Conservation (phyloP, 1,140 invertebrate genomes). For the Hydropsyche tenuis region DNA sequence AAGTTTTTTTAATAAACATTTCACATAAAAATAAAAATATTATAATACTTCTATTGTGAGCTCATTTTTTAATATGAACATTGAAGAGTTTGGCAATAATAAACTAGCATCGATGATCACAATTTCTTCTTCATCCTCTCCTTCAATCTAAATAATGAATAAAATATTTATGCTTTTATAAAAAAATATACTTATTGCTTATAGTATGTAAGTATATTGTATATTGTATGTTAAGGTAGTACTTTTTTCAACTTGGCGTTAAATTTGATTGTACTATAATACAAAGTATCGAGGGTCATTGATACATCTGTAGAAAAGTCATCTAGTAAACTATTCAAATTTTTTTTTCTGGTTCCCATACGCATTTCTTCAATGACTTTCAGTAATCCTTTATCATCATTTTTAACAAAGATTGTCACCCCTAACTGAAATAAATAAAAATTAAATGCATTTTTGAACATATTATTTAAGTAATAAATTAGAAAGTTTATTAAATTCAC, state of each 20-base stretch:
- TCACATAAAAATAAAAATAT: too few species aligned
- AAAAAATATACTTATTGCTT: constrained; percentile 17
- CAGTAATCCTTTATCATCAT: constrained; percentile 61
- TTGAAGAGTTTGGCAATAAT: constrained; percentile 55
- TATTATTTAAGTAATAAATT: constrained; percentile 9
- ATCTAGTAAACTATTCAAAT: constrained; percentile 54
- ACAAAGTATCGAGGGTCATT: constrained; percentile 64
- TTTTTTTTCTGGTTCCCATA: constrained; percentile 49
- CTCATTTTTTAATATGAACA: constrained; percentile 57
- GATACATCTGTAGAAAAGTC: constrained; percentile 59
- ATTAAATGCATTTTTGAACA: background rate
- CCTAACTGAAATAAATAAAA: constrained; percentile 60
- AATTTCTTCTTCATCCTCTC: constrained; percentile 57
- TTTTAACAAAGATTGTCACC: constrained; percentile 61
- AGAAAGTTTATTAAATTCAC: constrained; percentile 54
- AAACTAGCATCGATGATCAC: constrained; percentile 57
- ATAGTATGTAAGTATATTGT: too few species aligned
- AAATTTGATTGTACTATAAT: constrained; percentile 69
- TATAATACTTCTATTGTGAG: constrained; percentile 60
- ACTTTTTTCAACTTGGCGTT: constrained; percentile 59
- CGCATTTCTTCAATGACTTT: constrained; percentile 55
- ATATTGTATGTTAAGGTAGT: constrained; percentile 20
- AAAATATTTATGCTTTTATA: background rate
- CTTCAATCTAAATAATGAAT: constrained; percentile 54
- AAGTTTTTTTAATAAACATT: too few species aligned